phyloP scores from a whole-genome alignment of 2,113 vertebrate species.

The Pterocles gutturalis region DNA sequence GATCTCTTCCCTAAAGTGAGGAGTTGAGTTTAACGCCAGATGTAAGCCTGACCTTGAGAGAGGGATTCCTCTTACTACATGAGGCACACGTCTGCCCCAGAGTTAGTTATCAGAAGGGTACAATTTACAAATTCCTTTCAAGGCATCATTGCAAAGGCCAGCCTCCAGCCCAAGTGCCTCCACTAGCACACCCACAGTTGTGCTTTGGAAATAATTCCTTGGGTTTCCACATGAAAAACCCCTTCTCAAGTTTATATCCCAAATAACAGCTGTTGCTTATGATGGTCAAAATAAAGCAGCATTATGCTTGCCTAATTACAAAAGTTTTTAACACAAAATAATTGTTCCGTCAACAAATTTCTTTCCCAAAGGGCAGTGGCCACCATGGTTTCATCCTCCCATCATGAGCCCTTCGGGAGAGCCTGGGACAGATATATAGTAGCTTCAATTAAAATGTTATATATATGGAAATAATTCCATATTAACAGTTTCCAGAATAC shows the following conservation, averaged over 20 bases:
- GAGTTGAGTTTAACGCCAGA: not conserved
- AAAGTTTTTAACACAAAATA: not conserved
- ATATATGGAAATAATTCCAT: not conserved
- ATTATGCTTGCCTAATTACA: not conserved
- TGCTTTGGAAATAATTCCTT: not conserved
- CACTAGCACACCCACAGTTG: rapidly evolving
- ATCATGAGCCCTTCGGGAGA: rapidly evolving
- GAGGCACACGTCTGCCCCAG: rapidly evolving
- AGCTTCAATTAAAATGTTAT: not conserved
- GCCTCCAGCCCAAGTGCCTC: not conserved
- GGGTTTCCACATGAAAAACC: not conserved
- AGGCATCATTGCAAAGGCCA: not conserved
- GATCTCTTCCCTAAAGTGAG: rapidly evolving
- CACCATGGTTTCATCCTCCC: rapidly evolving
- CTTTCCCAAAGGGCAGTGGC: not conserved
- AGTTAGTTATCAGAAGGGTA: not conserved
- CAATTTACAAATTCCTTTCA: not conserved
- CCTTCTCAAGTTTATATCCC: not conserved
- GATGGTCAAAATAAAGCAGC: not conserved
- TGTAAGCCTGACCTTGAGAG: rapidly evolving
- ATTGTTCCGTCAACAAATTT: not conserved
- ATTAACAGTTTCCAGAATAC: not conserved
- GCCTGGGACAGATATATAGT: not conserved
- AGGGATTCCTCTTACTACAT: not conserved
- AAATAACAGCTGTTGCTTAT: not conserved